These are phyloP conservation scores for Zapus hudsonius DNA, from an alignment of 2,113 vertebrate species.

Conservation along the genomic window DNA sequence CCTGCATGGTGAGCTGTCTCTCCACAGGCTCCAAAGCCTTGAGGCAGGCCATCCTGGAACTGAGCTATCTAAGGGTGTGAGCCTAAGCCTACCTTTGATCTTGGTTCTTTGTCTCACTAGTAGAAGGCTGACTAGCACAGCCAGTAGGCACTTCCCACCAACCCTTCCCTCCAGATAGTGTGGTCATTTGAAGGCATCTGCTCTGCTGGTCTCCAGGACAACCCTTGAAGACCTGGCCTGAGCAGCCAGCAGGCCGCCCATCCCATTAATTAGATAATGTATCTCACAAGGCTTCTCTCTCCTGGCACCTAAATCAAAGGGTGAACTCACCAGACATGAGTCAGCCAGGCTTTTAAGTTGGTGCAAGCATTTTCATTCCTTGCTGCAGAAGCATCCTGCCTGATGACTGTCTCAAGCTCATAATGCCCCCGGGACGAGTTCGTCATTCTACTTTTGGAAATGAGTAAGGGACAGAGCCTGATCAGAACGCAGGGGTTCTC, in stretches of 20 bases:
- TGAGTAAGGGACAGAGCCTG: not conserved
- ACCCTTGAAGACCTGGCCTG: not conserved
- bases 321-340: not conserved
- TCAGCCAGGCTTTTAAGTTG: not conserved
- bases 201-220: not conserved
- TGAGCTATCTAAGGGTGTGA: not conserved
- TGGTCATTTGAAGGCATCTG: not conserved
- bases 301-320: slow-evolving; percentile 42
- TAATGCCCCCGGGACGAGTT: not conserved
- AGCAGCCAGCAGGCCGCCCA: not conserved
- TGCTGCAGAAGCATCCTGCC: not conserved
- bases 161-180: not conserved
- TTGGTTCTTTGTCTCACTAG: not conserved
- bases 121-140: not conserved
- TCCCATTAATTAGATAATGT: not conserved
- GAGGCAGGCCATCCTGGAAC: too few relatives aligned
- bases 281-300: not conserved
- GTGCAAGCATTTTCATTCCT: not conserved
- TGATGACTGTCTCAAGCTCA: not conserved
- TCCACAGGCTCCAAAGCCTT: not conserved
- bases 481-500: not conserved
- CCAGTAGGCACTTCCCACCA: not conserved
- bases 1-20: too few relatives aligned
- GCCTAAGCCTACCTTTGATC: too few relatives aligned
- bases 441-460: not conserved